Conservation (phyloP, 2,888 invertebrate species). For the Lasius platythorax region DNA sequence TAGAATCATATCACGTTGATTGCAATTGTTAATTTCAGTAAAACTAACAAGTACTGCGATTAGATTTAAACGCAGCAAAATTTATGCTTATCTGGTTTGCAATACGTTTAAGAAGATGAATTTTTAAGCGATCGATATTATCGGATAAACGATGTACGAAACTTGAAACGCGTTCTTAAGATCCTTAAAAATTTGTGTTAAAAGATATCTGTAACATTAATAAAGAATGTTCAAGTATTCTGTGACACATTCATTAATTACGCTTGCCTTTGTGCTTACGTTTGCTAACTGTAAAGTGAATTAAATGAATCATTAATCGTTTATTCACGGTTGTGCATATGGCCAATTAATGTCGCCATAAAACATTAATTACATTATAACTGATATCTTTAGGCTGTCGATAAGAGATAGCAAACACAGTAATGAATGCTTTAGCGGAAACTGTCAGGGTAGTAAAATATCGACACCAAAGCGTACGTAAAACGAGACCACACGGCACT, state of each 20-base stretch:
- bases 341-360: slow-evolving; percentile 1
- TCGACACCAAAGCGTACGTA: slow-evolving; percentile 4
- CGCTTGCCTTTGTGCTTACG: neutral
- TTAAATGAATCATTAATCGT: slow-evolving; percentile 12
- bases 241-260: slow-evolving; percentile 2
- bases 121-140: neutral
- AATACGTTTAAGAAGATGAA: neutral
- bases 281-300: neutral
- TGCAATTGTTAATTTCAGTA: slow-evolving; percentile 35
- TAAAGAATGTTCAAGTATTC: neutral
- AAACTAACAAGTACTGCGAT: slow-evolving; percentile 19
- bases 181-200: neutral
- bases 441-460: slow-evolving; percentile 27
- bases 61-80: neutral
- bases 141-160: neutral
- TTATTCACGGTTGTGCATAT: neutral
- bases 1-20: slow-evolving; percentile 8
- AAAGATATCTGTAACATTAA: neutral
- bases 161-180: neutral
- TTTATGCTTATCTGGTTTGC: neutral
- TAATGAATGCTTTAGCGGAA: slow-evolving; percentile 33
- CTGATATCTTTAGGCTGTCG: neutral
- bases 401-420: slow-evolving; percentile 3
- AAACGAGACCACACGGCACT: slow-evolving; percentile 14
- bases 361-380: slow-evolving; percentile 22